A percentile compares a stretch with the other conserved stretches of the same genome.
Conservation (phyloP, 92 coral and sea anemone genomes). For the Palythoa caribaeorum region DNA sequence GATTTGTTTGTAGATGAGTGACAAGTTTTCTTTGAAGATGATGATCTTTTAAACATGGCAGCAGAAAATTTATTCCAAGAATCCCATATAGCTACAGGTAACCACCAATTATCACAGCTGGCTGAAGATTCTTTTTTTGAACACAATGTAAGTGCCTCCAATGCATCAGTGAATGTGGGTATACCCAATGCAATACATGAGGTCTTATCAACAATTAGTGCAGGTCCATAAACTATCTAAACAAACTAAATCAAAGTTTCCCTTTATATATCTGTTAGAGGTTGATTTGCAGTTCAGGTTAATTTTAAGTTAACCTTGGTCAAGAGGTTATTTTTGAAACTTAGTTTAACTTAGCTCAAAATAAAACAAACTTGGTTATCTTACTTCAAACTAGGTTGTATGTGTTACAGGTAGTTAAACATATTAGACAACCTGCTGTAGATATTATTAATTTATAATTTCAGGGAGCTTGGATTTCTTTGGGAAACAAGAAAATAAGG, state of each 20-base stretch:
- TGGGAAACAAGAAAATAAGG: not conserved
- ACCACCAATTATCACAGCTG: constrained; percentile 13
- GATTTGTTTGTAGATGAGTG: constrained; percentile 35
- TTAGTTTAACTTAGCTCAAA: not conserved
- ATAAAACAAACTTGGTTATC: no score
- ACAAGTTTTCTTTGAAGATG: constrained; percentile 50
- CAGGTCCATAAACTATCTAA: not conserved
- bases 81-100: constrained; percentile 1
- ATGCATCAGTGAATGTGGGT: not conserved
- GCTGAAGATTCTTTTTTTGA: constrained; percentile 10
- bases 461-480: not conserved
- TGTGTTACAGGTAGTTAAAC: not conserved
- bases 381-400: not conserved
- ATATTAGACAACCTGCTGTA: not conserved
- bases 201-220: not conserved
- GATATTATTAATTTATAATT: not conserved
- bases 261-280: not conserved
- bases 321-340: not conserved
- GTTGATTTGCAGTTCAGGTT: not conserved
- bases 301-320: not conserved
- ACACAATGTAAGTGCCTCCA: not conserved
- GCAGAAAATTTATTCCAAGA: constrained; percentile 21
- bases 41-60: constrained; percentile 51
- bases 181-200: not conserved
- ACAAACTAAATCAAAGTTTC: not conserved